phyloP scores from a whole-genome alignment of 2,113 vertebrate genomes.

The Sturnus vulgaris region DNA sequence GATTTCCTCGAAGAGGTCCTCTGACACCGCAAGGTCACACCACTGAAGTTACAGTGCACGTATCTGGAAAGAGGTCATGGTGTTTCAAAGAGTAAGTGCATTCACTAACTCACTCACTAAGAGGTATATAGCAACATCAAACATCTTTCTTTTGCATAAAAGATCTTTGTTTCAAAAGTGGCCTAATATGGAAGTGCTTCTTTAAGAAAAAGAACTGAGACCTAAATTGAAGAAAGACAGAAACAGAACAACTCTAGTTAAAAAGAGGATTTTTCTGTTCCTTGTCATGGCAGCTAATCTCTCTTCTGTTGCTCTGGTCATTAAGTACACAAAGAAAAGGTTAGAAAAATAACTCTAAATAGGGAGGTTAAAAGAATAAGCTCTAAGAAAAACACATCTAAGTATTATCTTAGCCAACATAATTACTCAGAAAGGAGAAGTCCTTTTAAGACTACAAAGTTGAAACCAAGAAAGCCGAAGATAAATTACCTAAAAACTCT shows the following conservation, averaged over 20 bases:
- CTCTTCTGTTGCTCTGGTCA: not conserved
- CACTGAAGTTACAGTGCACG: accelerated
- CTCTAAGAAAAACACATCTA: slow-evolving; percentile 14
- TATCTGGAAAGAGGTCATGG: not conserved
- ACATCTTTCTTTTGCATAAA: not conserved
- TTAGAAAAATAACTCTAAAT: slow-evolving; percentile 56
- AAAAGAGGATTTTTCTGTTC: slow-evolving; percentile 25
- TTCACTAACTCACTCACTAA: not conserved
- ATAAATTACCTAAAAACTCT: not conserved
- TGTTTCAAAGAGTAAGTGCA: not conserved
- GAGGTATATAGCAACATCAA: not conserved
- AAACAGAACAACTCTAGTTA: not conserved
- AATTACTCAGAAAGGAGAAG: not conserved
- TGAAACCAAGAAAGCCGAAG: slow-evolving; percentile 10
- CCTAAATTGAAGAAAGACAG: not conserved
- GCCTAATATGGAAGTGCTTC: not conserved
- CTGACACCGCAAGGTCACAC: not conserved
- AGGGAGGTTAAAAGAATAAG: slow-evolving; percentile 32
- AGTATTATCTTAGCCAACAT: slow-evolving; percentile 10
- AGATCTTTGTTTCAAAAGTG: not conserved
- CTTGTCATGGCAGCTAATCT: slow-evolving; percentile 30
- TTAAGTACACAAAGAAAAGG: slow-evolving; percentile 35
- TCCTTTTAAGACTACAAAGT: not conserved
- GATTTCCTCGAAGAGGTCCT: not conserved
- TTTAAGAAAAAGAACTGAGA: not conserved